phyloP scores from a whole-genome alignment of 2,888 invertebrate genomes.

The Harmothoe impar region DNA sequence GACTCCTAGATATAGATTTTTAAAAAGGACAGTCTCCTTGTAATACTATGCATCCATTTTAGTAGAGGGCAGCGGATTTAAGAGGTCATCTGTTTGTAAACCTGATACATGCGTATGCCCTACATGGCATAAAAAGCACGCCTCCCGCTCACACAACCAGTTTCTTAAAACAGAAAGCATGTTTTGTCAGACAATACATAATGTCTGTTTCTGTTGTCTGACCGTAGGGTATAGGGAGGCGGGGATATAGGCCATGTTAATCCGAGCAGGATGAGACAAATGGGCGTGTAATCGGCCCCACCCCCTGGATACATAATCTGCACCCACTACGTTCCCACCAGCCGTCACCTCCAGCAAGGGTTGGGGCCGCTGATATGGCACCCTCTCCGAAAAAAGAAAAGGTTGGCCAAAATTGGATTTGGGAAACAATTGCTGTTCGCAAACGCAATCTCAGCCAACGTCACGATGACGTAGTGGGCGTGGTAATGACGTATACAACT shows the following conservation, averaged over 20 bases:
- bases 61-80: too few relatives aligned
- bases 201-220: too few relatives aligned
- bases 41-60: too few relatives aligned
- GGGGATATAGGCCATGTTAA: too few relatives aligned
- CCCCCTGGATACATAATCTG: neutral
- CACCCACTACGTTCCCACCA: neutral
- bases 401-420: neutral
- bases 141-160: too few relatives aligned
- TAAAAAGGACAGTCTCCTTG: too few relatives aligned
- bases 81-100: neutral
- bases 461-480: constrained; percentile 8
- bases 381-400: neutral
- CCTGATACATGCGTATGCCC: neutral
- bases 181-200: too few relatives aligned
- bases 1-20: too few relatives aligned
- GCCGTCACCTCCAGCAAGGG: neutral
- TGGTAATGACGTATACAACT: constrained; percentile 22
- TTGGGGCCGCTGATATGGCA: neutral
- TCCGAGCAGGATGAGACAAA: too few relatives aligned
- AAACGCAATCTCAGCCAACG: constrained; percentile 28
- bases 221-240: too few relatives aligned
- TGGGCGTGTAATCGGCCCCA: neutral
- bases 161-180: too few relatives aligned
- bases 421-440: constrained; percentile 36
- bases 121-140: too few relatives aligned